Base-by-base conservation (phyloP, 2,797 vertebrate genomes). In the Pelodytes ibericus region DNA sequence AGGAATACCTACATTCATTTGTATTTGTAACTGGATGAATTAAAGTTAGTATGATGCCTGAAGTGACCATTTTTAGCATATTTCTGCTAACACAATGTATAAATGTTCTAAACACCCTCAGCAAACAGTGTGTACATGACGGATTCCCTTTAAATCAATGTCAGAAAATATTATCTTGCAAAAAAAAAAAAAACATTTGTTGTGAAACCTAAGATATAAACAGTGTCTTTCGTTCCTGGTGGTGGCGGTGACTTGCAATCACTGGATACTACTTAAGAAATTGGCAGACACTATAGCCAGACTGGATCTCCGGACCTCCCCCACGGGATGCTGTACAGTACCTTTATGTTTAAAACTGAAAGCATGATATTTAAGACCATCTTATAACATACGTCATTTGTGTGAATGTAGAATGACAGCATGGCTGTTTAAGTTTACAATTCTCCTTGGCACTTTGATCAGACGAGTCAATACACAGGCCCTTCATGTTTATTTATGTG, bases 341-440 rank as follows among this genome's bases (percentile, higher is more conserved):
- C 26, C 68, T 71, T 44, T 2, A 0, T 75, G 69, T 83, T 81
- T 80, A 66, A 71, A 69, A 71, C 77, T 22, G 30, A 39, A 61
- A 0, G 0, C 39, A 16, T 72, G 26, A 0, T 0, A 25, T 74
- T 27, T 0, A 0, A 62, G 60, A 67, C 57, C 68, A 73, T n/a
- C n/a, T n/a, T n/a, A n/a, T n/a, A n/a, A n/a, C n/a, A n/a, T n/a
- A n/a, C n/a, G n/a, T n/a, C n/a, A n/a, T n/a, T n/a, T n/a, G n/a
- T n/a, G n/a, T n/a, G n/a, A n/a, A n/a, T n/a, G n/a, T n/a, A n/a
- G n/a, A n/a, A n/a, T n/a, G n/a, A n/a, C n/a, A n/a, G n/a, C n/a
- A n/a, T 67, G 33, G 56, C 2, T 1, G 71, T 1, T 0, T 63
- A 71, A 74, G 62, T 51, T 60, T n/a, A 26, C 81, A 79, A 71